Base-by-base conservation (phyloP, 1,140 invertebrate genomes). In the Sinonovacula constricta region DNA sequence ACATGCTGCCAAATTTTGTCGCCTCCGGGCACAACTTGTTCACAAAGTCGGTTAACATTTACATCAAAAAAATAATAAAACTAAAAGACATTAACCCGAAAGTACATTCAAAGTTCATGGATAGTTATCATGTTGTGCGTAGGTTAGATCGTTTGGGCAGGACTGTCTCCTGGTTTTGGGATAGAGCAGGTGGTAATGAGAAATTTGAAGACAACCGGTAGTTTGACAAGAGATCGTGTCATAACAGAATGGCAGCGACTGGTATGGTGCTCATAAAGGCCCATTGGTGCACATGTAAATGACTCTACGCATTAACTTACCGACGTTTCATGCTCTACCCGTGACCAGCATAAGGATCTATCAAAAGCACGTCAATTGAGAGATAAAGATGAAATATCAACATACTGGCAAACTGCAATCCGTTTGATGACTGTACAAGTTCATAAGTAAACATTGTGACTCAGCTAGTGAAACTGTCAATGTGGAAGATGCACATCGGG, bases 1-100 rank as follows among this genome's bases (percentile, higher is more conserved):
- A 85, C 77, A 92, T 92, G 84, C 74, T 92, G 10, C 90, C 89
- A 15, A 90, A 83, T 68, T 91, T 91, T 85, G 87, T 91, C 79
- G 89, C 91, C 5, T 62, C 77, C 12, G 63, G 34, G 2, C 68
- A 83, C 10, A 78, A 77, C 51, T 45, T 77, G 4, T 80, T 80
- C 34, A 14, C 71, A 1, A 82, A 68, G 45, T 68, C 60, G 18
- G 71, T 36, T 1, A 34, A 72, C 22, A 34, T 76, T 39, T 80
- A 77, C 49, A 36, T 82, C 24, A 39, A 72, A 60, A 62, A 59
- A 15, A 77, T 80, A 68, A 33, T 76, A 7, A 14, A 49, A 12
- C 31, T 80, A 22, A 7, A 63, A 22, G 15, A 26, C 26, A 36
- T 49, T 15, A 59, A 83, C 57, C 67, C 67, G 14, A 26, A 71